Evolutionary conservation across 1,140 invertebrate genomes (phyloP), one percentile per base, ranked within the genome.

Genomic region (Drosophila tani): DNA sequence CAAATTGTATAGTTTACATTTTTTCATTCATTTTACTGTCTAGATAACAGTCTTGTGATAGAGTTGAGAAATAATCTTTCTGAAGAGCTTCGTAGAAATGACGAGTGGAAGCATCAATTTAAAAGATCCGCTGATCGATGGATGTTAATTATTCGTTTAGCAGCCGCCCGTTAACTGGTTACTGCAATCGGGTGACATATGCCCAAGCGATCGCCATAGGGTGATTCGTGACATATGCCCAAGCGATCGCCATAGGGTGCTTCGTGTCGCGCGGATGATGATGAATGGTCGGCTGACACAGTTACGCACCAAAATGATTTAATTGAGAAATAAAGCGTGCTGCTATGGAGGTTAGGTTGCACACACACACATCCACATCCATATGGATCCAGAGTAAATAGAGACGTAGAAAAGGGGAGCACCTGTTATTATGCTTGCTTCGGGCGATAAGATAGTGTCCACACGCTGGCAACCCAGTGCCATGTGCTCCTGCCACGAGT

Each of bases 281-380:
- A 63, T 75, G 47, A 66, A 67, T 64, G 66, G 69, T 40, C 46
- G 55, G 46, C 68, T 79, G 76, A 71, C 76, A 79, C 75, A 79
- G 75, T 79, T 79, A 79, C 75, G 75, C 75, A 79, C 41, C 27
- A 63, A 71, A 58, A 43, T 70, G 65, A 79, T 79, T 79, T 64
- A 64, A 70, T 78, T 78, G 75, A 58, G 41, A 49, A 83, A 62
- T 76, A 73, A 73, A 73, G 46, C 63, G 51, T 50, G 58, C 46
- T 49, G 41, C 41, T 21, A 45, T 73, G 55, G 70, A 74, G 70
- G 70, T 74, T 74, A 74, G 46, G 68, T 74, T 60, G 49, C 49
- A 15, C 49, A 21, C 49, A 73, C 38, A 62, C n/a, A n/a, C n/a
- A n/a, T n/a, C n/a, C 41, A 55, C 35, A 38, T 11, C 19, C 21